Base-by-base conservation (phyloP, 2,888 invertebrate genomes). In the Lampropteryx suffumata region DNA sequence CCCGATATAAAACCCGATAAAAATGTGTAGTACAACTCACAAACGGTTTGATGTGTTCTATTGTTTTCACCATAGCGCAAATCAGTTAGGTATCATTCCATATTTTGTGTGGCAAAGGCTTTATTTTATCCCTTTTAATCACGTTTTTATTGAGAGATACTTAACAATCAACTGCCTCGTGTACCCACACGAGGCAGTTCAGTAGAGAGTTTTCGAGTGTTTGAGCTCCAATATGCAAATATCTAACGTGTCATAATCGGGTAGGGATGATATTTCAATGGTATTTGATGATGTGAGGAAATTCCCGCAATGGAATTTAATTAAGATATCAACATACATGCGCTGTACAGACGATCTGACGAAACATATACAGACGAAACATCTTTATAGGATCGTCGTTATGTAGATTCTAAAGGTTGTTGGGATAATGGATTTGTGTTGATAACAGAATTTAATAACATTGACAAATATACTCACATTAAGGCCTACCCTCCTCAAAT, bases 121-220 rank as follows among this genome's bases (percentile, higher is more conserved):
- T 46, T 44, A 45, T 28, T 28, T 48, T 32, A 50, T 41, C 37
- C 36, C 28, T 47, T 34, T 47, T 47, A 50, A 50, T 58, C 50
- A 50, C 33, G 10, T 44, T 57, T 50, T 51, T 46, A 43, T 27
- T 41, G 51, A 49, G 51, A 41, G 55, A 50, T 44, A 29, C 44
- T 21, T 6, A 44, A 44, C 42, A 57, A 47, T 50, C 50, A 30
- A 39, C 35, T 47, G 29, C 13, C 14, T 36, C 12, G 27, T 17
- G n/a, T 14, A n/a, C n/a, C n/a, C n/a, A n/a, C n/a, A n/a, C n/a
- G n/a, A 13, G 12, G 11, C 27, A n/a, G n/a, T n/a, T n/a, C n/a
- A n/a, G 28, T 34, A 12, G 12, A 35, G 30, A 10, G 44, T 28
- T 30, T 36, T 30, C 24, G 36, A 44, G 29, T 35, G 41, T 26